Base-by-base conservation (phyloP, 2,888 invertebrate genomes). In the Ommatoiulus sabulosus region DNA sequence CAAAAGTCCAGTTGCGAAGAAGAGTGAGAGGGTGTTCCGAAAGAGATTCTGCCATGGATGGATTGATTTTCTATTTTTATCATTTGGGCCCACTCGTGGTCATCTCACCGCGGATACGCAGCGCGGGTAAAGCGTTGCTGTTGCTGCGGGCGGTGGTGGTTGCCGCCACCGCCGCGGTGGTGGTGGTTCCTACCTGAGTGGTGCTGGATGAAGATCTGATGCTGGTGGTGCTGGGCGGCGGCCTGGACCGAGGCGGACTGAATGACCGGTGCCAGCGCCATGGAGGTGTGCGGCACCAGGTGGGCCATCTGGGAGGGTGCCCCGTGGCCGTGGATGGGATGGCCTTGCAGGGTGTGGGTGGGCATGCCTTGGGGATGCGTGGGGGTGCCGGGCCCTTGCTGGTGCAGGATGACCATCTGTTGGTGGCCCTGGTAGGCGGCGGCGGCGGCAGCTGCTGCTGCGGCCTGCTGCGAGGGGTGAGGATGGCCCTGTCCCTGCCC, bases 121-220 rank as follows among this genome's bases (percentile, higher is more conserved):
- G 85, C 44, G 46, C 85, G 15, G 44, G 44, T 44, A 44, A 85
- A 4, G 46, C 85, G 85, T 35, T 35, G 20, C 85, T 20, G 84
- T 1, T 20, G 35, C 84, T 17, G 20, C 5, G 35, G 35, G 84
- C 4, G 84, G 44, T 44, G 35, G 35, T 35, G 35, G 35, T 10
- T 80, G 84, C 80, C 88, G 35, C 35, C 35, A 35, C 35, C 84
- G 35, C 84, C 43, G 20, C 5, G 35, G 84, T 4, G 84, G 44
- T 44, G 35, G 35, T 35, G 35, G 35, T 10, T 48, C 85, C 88
- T 84, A 48, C 88, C 88, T 80, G 72, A 63, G 43, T 87, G 91
- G 91, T 84, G 92, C 91, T 17, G 89, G 86, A 89, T 89, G 88
- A 87, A 89, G 72, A 89, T 72, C 84, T 89, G 89, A 63, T 85